A percentile compares a stretch with the other conserved stretches of the same genome.
Evolutionary conservation across 1,140 invertebrate species (phyloP).

Genomic region (Phenacoccus solenopsis): DNA sequence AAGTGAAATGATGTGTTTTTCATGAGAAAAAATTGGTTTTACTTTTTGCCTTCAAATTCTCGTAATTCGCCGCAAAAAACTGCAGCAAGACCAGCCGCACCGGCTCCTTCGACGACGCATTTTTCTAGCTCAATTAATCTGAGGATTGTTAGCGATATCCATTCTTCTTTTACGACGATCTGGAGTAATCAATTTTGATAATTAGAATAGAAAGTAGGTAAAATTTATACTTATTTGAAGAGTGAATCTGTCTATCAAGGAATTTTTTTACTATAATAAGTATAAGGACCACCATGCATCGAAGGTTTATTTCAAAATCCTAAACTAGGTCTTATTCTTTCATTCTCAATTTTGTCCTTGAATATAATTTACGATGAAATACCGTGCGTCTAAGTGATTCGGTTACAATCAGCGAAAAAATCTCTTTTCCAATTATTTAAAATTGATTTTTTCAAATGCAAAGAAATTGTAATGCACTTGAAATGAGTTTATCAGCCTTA

Average conservation of each 20-base stretch:
- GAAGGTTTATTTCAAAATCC: too few relatives aligned
- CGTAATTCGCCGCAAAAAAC: constrained; percentile 62
- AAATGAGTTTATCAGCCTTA: too few relatives aligned
- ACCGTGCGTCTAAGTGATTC: too few relatives aligned
- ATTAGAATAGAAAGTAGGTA: neutral
- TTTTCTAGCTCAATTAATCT: constrained; percentile 80
- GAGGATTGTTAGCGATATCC: constrained; percentile 79
- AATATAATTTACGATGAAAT: too few relatives aligned
- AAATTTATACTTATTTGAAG: neutral
- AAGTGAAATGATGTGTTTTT: neutral
- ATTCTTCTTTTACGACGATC: constrained; percentile 64
- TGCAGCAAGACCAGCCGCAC: constrained; percentile 74
- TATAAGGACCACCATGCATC: too few relatives aligned
- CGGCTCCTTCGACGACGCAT: constrained; percentile 85
- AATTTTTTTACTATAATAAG: neutral
- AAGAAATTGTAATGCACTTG: too few relatives aligned
- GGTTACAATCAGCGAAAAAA: too few relatives aligned
- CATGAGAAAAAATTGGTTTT: neutral
- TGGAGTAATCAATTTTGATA: constrained; percentile 25
- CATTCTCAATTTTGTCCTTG: too few relatives aligned
- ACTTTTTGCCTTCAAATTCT: constrained; percentile 5
- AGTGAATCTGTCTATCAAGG: neutral
- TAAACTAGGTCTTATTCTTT: too few relatives aligned
- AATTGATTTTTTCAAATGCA: too few relatives aligned
- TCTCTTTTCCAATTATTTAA: too few relatives aligned